phyloP scores from a whole-genome alignment of 2,113 vertebrate species.

The Lophotis ruficrista region DNA sequence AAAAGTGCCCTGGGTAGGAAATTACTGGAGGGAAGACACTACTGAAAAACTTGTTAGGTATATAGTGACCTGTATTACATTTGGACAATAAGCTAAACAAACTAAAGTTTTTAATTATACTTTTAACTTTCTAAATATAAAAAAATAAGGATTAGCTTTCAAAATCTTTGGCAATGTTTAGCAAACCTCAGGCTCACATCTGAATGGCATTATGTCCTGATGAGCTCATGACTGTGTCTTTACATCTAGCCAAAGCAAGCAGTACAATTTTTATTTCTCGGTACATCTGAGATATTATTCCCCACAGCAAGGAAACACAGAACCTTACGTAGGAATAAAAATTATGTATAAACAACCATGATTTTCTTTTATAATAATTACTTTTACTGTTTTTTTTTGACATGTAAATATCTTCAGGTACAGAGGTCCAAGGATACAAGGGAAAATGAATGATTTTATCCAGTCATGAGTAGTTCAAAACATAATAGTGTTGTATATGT shows the following conservation, averaged over 20 bases:
- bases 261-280: background rate
- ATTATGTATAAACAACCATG: background rate
- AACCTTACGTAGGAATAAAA: background rate
- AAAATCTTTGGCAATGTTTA: background rate
- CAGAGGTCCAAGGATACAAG: background rate
- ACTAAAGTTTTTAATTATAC: background rate
- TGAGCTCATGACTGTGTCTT: background rate
- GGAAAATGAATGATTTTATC: background rate
- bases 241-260: conserved; percentile 34
- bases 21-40: background rate
- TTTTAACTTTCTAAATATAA: background rate
- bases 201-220: conserved; percentile 37
- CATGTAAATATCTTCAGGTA: background rate
- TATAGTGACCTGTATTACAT: background rate
- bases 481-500: background rate
- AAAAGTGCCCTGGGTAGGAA: background rate
- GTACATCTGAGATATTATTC: background rate
- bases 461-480: background rate
- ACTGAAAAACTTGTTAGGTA: background rate
- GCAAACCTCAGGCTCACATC: conserved; percentile 6
- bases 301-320: background rate
- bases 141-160: background rate
- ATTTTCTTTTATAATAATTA: background rate
- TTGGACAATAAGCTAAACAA: background rate
- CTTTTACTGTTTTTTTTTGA: background rate